Evolutionary conservation across 1,140 invertebrate genomes (phyloP), one percentile per base, ranked within the genome.

Genomic region (Danaus melanippus): DNA sequence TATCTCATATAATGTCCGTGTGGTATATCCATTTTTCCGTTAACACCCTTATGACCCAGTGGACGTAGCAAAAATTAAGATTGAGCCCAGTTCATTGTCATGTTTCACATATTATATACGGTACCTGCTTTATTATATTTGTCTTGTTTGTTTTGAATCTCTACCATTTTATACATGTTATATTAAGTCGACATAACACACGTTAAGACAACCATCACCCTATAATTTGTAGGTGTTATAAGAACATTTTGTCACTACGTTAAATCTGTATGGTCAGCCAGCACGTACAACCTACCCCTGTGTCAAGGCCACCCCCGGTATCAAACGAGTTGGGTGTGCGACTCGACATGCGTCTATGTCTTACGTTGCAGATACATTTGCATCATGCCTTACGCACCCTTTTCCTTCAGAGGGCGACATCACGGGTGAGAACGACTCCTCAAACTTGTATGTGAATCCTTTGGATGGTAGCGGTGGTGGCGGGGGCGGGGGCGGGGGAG

Each of bases 371-470:
- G 96, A 98, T 87, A 98, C 96, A 53, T 98, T 96, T 87, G 95
- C 95, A 77, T 97, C 95, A 86, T 98, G 96, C 89, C 93, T 96
- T 88, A 98, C 96, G 62, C 96, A 97, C 88, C 96, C 95, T 68
- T 97, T 94, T 87, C 91, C 93, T 82, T 96, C 95, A 69, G 89
- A 93, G 87, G 93, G 92, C 69, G 93, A 95, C 86, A 89, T 94
- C 69, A 92, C 93, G 49, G 90, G 92, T 62, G 93, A 94, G 76
- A 87, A 87, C 72, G 90, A 88, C 79, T 88, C 87, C 53, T 94
- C 93, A 78, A 97, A 97, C 88, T 90, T 97, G 62, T 98, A 97
- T 87, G 92, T 97, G 70, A 97, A 97, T 88, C 96, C 96, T 9
- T 80, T 97, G 81, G 94, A 95, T 67, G 90, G 90, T 76, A 89